phyloP scores from a whole-genome alignment of 1,140 invertebrate species.

The Charaxes varanes region DNA sequence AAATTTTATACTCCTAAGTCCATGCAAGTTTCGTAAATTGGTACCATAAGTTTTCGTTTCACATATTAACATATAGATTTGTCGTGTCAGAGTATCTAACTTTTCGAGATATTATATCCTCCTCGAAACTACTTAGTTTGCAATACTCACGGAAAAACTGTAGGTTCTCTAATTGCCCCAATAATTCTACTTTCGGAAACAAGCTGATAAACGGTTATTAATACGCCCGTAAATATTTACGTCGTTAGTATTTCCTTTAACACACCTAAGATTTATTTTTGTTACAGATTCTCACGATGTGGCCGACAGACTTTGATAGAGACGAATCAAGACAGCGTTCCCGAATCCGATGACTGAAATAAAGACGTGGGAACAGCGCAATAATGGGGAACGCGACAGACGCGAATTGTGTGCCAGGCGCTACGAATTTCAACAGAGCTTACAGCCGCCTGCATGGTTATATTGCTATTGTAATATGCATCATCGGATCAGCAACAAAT shows the following conservation, averaged over 20 bases:
- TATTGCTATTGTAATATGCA: slow-evolving; percentile 81
- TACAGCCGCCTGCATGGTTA: slow-evolving; percentile 71
- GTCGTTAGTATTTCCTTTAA: too few relatives aligned
- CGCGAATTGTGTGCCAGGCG: slow-evolving; percentile 64
- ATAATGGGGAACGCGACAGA: slow-evolving; percentile 58
- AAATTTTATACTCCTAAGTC: too few relatives aligned
- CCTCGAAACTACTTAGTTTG: too few relatives aligned
- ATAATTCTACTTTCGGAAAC: too few relatives aligned
- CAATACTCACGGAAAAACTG: too few relatives aligned
- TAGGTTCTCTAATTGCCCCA: too few relatives aligned
- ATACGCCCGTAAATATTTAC: too few relatives aligned
- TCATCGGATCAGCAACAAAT: slow-evolving; percentile 94
- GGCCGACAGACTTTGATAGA: slow-evolving; percentile 5
- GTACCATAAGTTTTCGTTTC: too few relatives aligned
- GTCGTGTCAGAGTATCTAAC: too few relatives aligned
- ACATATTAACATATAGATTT: too few relatives aligned
- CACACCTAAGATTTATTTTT: slow-evolving; percentile 15
- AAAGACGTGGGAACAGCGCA: slow-evolving; percentile 20
- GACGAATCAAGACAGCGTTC: slow-evolving; percentile 2
- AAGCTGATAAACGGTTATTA: not conserved
- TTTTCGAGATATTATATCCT: too few relatives aligned
- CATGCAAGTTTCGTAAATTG: too few relatives aligned
- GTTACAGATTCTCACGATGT: slow-evolving; percentile 21
- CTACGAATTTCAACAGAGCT: slow-evolving; percentile 61
- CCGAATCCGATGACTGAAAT: slow-evolving; percentile 35